Conservation (phyloP, 2,888 invertebrate genomes). For the Hydriomena furcata region DNA sequence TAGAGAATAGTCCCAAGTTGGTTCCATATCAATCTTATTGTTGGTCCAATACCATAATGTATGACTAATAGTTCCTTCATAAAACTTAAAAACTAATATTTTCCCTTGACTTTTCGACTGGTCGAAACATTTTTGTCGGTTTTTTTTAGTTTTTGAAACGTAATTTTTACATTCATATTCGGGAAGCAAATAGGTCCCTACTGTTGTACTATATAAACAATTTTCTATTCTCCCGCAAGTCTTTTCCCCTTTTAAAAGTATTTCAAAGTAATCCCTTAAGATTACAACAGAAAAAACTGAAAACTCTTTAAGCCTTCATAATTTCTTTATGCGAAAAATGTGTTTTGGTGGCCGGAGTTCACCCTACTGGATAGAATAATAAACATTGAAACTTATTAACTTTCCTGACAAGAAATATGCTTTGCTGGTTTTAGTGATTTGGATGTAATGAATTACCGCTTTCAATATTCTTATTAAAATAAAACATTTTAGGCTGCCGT, state of each 20-base stretch:
- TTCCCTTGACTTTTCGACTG: too few species aligned
- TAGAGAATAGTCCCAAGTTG: too few species aligned
- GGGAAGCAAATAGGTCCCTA: slow-evolving; percentile 6
- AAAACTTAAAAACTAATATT: too few species aligned
- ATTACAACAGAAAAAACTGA: slow-evolving; percentile 68
- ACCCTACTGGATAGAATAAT: slow-evolving; percentile 54
- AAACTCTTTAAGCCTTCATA: slow-evolving; percentile 70
- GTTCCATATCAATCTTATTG: too few species aligned
- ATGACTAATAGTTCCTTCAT: too few species aligned
- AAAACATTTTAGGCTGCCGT: too few species aligned
- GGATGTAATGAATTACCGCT: slow-evolving; percentile 38
- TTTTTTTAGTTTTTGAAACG: too few species aligned
- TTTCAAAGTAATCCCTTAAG: slow-evolving; percentile 74
- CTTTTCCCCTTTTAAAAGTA: slow-evolving; percentile 61
- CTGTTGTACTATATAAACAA: slow-evolving; percentile 52
- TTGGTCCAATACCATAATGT: too few species aligned
- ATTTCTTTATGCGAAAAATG: slow-evolving; percentile 72
- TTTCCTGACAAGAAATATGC: slow-evolving; percentile 52
- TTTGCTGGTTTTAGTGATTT: slow-evolving; percentile 40
- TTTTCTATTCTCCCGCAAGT: slow-evolving; percentile 50
- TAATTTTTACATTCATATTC: too few species aligned
- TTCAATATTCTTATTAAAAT: background rate
- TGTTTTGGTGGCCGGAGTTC: slow-evolving; percentile 54
- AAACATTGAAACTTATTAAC: slow-evolving; percentile 65
- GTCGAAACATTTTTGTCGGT: too few species aligned